Base-by-base conservation (phyloP, 2,113 vertebrate species). In the Odobenus rosmarus region DNA sequence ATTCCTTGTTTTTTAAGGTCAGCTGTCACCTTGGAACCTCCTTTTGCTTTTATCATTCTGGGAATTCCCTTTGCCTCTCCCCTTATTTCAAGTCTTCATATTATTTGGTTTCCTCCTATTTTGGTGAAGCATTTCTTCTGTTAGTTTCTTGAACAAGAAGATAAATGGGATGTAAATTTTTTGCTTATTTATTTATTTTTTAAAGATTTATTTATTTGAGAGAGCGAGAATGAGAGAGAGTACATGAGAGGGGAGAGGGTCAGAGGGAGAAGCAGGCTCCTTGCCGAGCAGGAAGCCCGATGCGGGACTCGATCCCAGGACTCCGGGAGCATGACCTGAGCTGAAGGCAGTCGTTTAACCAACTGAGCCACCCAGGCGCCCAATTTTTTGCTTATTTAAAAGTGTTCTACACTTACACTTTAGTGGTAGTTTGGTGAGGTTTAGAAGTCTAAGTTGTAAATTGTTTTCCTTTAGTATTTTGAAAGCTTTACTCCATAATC, bases 41-140 rank as follows among this genome's bases (percentile, higher is more conserved):
- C 67, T 97, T 76, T 89, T 61, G 46, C 49, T 8, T 0, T 10
- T 59, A 16, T 36, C 23, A 57, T 83, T 95, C 26, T 94, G 57
- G 89, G 23, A 74, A 90, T 95, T 95, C 42, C 46, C 28, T 95
- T 67, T 81, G 33, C 14, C 15, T 90, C 18, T 88, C 13, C 95
- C 13, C 42, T 76, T 95, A 21, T 82, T 82, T 67, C n/a, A 95
- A 9, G 33, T 87, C 55, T 74, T 53, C 19, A 15, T 90, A 16
- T 81, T 87, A 72, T 28, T 91, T 80, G 39, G 14, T 87, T 91
- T 57, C 57, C 31, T 80, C n/a, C 55, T 86, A 16, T 39, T 91
- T 88, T 95, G 59, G 33, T 96, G 74, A 59, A 77, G 87, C 36
- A 61, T 88, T 88, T 82, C 33, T 74, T 92, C 33, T 49, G 2